Percentiles rank a stretch among this genome's conserved stretches.
Evolutionary conservation across 2,113 vertebrate species (phyloP).

Genomic region (Chascanopsetta lugubris): DNA sequence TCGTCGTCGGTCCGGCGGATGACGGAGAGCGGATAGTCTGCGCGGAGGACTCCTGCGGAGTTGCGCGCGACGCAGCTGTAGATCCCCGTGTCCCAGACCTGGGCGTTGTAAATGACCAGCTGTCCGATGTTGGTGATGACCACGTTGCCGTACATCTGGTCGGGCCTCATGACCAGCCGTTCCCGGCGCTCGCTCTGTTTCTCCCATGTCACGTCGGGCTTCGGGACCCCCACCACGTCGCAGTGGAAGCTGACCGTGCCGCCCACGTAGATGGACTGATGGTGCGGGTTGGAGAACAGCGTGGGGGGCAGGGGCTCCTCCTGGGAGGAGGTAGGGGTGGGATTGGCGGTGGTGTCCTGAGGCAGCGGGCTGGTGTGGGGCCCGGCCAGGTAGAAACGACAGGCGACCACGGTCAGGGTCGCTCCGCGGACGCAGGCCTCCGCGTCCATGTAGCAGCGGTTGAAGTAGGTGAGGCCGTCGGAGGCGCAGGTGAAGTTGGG

Average conservation of each 20-base stretch:
- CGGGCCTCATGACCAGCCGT: constrained; percentile 91
- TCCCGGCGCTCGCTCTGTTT: constrained; percentile 89
- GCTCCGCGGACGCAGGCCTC: constrained; percentile 92
- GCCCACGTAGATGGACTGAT: constrained; percentile 87
- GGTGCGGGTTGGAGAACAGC: constrained; percentile 89
- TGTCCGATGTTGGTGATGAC: constrained; percentile 97
- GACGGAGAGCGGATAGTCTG: constrained; percentile 92
- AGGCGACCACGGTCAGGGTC: constrained; percentile 86
- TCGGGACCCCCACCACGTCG: constrained; percentile 87
- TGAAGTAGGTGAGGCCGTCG: constrained; percentile 97
- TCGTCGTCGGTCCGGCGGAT: constrained; percentile 77
- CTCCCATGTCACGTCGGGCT: constrained; percentile 94
- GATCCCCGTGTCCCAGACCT: constrained; percentile 89
- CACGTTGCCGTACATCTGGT: constrained; percentile 97
- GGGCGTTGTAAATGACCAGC: constrained; percentile 94
- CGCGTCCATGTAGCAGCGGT: constrained; percentile 97
- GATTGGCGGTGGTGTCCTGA: constrained; percentile 85
- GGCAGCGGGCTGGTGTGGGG: constrained; percentile 88
- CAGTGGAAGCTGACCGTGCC: constrained; percentile 96
- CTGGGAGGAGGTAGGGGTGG: constrained; percentile 79
- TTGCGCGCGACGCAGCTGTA: constrained; percentile 94
- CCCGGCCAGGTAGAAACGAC: constrained; percentile 90
- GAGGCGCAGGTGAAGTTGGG: constrained; percentile 97
- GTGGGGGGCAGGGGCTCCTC: constrained; percentile 85
- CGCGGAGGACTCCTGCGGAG: constrained; percentile 85